A percentile compares a stretch with the other conserved stretches of the same genome.
These are phyloP conservation scores for Uropsilus gracilis DNA, from an alignment of 2,113 vertebrate genomes.

Conservation along the genomic window DNA sequence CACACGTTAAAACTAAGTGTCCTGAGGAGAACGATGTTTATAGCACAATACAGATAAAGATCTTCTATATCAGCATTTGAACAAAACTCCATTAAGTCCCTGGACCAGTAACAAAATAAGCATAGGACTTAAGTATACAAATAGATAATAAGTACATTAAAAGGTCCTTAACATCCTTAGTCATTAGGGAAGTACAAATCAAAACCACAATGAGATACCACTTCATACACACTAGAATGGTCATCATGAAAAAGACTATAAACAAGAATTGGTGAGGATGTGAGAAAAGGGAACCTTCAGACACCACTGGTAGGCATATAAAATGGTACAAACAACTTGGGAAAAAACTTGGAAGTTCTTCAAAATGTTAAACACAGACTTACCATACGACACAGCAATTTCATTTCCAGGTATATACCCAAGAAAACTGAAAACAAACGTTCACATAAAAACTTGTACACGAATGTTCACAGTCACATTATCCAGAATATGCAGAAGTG, in stretches of 20 bases:
- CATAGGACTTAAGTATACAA: neutral
- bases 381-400: constrained; percentile 58
- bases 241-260: constrained; percentile 41
- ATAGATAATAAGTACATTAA: constrained; percentile 30
- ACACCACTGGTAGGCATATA: neutral
- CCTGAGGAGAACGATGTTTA: constrained; percentile 22
- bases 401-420: constrained; percentile 29
- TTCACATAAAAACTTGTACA: constrained; percentile 54
- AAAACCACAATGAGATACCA: constrained; percentile 46
- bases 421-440: constrained; percentile 43
- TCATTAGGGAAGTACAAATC: constrained; percentile 42
- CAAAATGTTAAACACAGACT: constrained; percentile 60
- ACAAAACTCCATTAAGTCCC: constrained; percentile 5
- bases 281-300: constrained; percentile 32
- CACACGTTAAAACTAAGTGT: constrained; percentile 19
- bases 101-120: constrained; percentile 41
- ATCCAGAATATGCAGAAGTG: constrained; percentile 3
- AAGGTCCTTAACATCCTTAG: constrained; percentile 42
- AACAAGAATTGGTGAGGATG: neutral
- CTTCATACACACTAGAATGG: constrained; percentile 18
- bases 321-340: constrained; percentile 19
- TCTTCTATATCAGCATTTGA: neutral
- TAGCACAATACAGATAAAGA: constrained; percentile 18
- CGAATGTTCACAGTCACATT: constrained; percentile 45
- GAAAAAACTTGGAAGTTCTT: constrained; percentile 48